phyloP scores from a whole-genome alignment of 2,797 vertebrate genomes.

The Hippopotamyrus pictus region DNA sequence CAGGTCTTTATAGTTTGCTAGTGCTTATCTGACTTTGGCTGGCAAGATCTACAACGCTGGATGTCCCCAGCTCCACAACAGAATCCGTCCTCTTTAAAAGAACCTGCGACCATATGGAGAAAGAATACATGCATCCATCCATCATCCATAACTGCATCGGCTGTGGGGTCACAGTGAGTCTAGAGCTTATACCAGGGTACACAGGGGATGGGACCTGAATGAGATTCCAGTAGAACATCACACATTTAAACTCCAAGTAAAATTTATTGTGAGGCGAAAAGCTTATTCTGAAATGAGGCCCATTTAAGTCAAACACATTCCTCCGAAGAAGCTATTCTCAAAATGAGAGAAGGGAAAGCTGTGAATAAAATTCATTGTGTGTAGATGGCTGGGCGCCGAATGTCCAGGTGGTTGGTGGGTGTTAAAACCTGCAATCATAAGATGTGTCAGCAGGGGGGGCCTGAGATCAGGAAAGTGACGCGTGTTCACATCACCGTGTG shows the following conservation, averaged over 20 bases:
- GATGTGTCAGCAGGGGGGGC: constrained; percentile 55
- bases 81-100: background rate
- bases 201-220: background rate
- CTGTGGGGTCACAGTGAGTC: background rate
- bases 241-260: background rate
- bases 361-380: constrained; percentile 1
- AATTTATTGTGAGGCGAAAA: background rate
- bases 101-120: constrained; percentile 9
- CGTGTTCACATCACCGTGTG: constrained; percentile 36
- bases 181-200: background rate
- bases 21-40: constrained; percentile 2
- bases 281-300: background rate
- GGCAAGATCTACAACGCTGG: background rate
- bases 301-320: background rate
- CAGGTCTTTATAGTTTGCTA: constrained; percentile 11
- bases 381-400: background rate
- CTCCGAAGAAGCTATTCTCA: background rate
- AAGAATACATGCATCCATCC: background rate
- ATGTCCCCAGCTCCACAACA: background rate
- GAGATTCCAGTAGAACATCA: background rate
- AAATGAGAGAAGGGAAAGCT: constrained; percentile 5
- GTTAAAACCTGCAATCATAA: constrained; percentile 5
- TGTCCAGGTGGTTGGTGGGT: constrained; percentile 27
- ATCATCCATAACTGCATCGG: background rate
- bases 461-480: constrained; percentile 44